phyloP scores from a whole-genome alignment of 2,113 vertebrate species.

The Corythaixoides concolor region DNA sequence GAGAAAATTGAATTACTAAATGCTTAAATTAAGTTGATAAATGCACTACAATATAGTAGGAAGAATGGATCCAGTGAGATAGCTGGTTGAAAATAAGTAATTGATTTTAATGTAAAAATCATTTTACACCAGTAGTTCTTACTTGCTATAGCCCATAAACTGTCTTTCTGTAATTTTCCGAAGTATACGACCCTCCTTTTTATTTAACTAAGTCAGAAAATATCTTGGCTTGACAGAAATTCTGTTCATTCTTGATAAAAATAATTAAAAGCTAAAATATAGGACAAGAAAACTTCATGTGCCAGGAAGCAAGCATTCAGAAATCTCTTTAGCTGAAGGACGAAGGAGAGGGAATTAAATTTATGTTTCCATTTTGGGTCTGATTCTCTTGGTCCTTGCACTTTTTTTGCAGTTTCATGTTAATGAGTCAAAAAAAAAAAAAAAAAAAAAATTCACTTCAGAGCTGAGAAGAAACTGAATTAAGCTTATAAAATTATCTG shows the following conservation, averaged over 20 bases:
- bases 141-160: conserved; percentile 24
- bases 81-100: conserved; percentile 48
- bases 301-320: neutral
- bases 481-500: neutral
- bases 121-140: conserved; percentile 27
- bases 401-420: neutral
- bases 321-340: neutral
- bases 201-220: neutral
- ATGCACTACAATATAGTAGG: neutral
- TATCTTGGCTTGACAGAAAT: conserved; percentile 43
- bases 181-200: neutral
- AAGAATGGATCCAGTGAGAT: conserved; percentile 37
- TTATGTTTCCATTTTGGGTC: conserved; percentile 28
- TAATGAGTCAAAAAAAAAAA: neutral
- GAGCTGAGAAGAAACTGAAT: neutral
- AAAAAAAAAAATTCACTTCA: no score
- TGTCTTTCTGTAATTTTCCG: conserved; percentile 19
- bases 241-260: conserved; percentile 47
- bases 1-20: neutral
- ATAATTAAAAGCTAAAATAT: conserved; percentile 34
- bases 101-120: no score
- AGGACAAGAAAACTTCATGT: neutral
- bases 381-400: neutral
- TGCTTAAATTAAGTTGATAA: conserved; percentile 56
- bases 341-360: neutral